Conservation (phyloP, 1,140 invertebrate genomes). For the Orchestia grillus region DNA sequence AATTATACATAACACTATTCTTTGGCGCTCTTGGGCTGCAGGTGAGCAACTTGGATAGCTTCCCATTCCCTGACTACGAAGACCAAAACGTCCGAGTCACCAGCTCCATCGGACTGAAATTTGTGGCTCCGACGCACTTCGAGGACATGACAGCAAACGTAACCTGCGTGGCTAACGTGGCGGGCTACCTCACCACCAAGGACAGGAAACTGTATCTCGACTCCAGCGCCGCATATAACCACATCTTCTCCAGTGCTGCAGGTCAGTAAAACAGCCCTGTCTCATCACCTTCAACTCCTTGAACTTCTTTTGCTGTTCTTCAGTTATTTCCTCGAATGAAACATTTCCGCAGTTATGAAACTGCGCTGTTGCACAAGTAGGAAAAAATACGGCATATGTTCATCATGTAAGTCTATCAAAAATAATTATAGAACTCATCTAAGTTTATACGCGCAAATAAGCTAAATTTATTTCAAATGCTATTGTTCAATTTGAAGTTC, state of each 20-base stretch:
- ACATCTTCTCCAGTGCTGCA: slow-evolving; percentile 38
- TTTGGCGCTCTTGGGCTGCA: background rate
- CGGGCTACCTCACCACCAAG: slow-evolving; percentile 57
- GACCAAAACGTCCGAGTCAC: slow-evolving; percentile 63
- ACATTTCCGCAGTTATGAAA: no score
- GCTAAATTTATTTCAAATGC: no score
- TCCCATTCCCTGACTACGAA: slow-evolving; percentile 60
- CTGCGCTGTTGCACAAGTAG: no score
- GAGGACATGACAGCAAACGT: slow-evolving; percentile 58
- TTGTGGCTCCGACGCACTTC: slow-evolving; percentile 64
- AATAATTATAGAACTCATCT: no score
- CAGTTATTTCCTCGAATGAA: no score
- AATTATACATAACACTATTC: background rate
- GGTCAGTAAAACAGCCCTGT: background rate
- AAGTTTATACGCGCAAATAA: no score
- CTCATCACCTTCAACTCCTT: background rate
- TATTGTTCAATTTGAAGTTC: no score
- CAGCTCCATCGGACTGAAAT: slow-evolving; percentile 58
- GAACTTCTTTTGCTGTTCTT: no score
- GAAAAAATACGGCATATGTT: no score
- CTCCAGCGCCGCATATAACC: slow-evolving; percentile 64
- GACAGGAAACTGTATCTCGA: slow-evolving; percentile 62
- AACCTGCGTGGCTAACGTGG: slow-evolving; percentile 58
- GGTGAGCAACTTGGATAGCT: slow-evolving; percentile 51
- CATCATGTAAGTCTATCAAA: no score